Evolutionary conservation across 2,113 vertebrate species (phyloP), one percentile per base, ranked within the genome.

Genomic region (Etheostoma spectabile): DNA sequence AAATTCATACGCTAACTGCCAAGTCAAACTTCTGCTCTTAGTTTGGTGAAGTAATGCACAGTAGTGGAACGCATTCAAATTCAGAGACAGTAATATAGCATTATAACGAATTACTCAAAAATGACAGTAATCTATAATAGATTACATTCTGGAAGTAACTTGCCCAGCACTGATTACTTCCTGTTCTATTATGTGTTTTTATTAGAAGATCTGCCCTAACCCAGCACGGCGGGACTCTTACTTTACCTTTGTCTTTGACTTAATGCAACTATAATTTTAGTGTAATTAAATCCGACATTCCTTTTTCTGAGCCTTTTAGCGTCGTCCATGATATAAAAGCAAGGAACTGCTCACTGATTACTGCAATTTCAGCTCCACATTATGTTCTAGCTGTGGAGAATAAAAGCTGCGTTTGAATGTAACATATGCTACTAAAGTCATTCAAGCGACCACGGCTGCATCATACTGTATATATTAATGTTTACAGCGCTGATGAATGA

Each of bases 401-500:
- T 14, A 64, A 56, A 52, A 66, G 64, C 35, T 46, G 48, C 45
- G 22, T 78, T 62, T 71, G n/a, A 74, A 55, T 74, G 12, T 55
- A 38, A 46, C 19, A 52, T 46, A 24, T 67, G 49, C 52, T 7
- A 51, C 22, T 67, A 19, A 64, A 59, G 14, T 72, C 55, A 16
- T 51, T 45, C 55, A 83, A 46, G 5, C 3, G 18, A 8, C 48
- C 60, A 24, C 24, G 38, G 45, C 69, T 64, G 24, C 64, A 62
- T 76, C 78, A 33, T 48, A 27, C 27, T 27, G 27, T 27, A 42
- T 61, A 73, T 46, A 24, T 21, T n/a, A 65, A 70, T 21, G 51
- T 80, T 77, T 67, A 63, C 56, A 45, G 57, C 59, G 68, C 63
- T 85, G 57, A 85, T 84, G 51, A 78, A 87, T 83, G 78, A 77